Evolutionary conservation across 2,113 vertebrate species (phyloP).

Genomic region (Prunella fulvescens): DNA sequence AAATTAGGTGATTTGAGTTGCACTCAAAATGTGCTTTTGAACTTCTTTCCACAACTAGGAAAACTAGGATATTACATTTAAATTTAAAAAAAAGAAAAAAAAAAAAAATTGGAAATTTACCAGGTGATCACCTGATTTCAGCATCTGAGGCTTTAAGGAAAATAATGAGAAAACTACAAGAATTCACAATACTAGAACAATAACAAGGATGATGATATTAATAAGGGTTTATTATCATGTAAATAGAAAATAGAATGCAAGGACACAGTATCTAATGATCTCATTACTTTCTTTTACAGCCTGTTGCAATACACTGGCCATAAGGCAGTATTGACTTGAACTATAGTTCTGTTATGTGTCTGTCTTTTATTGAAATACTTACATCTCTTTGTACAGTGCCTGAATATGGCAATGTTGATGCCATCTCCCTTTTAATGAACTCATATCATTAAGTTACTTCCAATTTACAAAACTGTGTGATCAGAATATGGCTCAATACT

Average conservation of each 20-base stretch:
- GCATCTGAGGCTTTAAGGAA: neutral
- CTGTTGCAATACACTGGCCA: neutral
- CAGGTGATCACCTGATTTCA: neutral
- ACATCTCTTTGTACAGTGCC: neutral
- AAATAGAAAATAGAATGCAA: neutral
- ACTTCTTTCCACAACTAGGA: neutral
- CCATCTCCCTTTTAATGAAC: neutral
- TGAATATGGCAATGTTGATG: neutral
- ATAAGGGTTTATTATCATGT: neutral
- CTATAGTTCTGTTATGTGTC: neutral
- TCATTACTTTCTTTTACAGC: neutral
- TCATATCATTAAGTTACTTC: neutral
- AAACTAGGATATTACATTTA: neutral
- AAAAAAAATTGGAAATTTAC: neutral
- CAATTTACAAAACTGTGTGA: neutral
- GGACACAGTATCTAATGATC: neutral
- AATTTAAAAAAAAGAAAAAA: neutral
- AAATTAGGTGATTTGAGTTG: neutral
- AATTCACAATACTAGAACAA: neutral
- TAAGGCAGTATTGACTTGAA: neutral
- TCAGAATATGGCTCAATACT: neutral
- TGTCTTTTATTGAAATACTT: neutral
- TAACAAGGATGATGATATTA: neutral
- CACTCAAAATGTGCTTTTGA: neutral
- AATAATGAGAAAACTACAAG: neutral